A percentile compares a stretch with the other conserved stretches of the same genome.
Evolutionary conservation across 2,888 invertebrate species (phyloP).

Genomic region (Habroteleia sp.): DNA sequence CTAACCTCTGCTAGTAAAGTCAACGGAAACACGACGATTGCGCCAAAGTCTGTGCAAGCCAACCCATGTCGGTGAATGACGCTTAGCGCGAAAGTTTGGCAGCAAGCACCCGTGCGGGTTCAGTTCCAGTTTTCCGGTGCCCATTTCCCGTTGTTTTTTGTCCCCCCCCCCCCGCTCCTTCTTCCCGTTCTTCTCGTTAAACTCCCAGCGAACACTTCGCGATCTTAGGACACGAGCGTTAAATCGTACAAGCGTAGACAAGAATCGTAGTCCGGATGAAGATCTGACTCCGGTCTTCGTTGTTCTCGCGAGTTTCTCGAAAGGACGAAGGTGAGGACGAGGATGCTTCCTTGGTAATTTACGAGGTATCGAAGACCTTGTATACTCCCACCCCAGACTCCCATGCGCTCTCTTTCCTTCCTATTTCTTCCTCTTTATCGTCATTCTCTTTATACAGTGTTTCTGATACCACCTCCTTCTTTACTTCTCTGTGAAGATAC

Average conservation of each 20-base stretch:
- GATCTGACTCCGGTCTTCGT: constrained; percentile 68
- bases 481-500: neutral
- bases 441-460: constrained; percentile 41
- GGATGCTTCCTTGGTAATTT: constrained; percentile 76
- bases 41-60: constrained; percentile 51
- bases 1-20: constrained; percentile 61
- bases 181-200: constrained; percentile 54
- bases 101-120: constrained; percentile 26
- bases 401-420: constrained; percentile 72
- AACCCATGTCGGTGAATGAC: constrained; percentile 58
- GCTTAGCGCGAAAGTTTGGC: constrained; percentile 60
- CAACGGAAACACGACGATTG: constrained; percentile 55
- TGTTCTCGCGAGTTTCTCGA: constrained; percentile 69
- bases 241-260: constrained; percentile 54
- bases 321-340: constrained; percentile 70
- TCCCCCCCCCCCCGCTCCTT: neutral
- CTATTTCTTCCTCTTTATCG: constrained; percentile 30
- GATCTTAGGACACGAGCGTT: constrained; percentile 44
- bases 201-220: constrained; percentile 33
- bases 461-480: constrained; percentile 43
- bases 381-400: constrained; percentile 79
- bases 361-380: constrained; percentile 81
- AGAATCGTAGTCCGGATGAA: constrained; percentile 68
- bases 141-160: constrained; percentile 35
- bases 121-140: constrained; percentile 46